phyloP scores from a whole-genome alignment of 2,888 invertebrate genomes.

The Limnephilus auricula region DNA sequence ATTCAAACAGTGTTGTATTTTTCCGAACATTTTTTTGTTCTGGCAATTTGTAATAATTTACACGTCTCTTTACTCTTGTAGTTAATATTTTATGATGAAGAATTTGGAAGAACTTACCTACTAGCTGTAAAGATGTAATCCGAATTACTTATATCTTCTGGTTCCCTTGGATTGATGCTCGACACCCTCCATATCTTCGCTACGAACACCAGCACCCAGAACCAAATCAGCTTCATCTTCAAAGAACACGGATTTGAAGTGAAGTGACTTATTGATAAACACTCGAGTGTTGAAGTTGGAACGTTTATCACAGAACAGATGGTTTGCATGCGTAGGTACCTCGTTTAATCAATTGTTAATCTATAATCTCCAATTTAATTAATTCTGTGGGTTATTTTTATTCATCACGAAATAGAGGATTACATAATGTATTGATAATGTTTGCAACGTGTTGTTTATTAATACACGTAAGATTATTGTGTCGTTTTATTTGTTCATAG shows the following conservation, averaged over 20 bases:
- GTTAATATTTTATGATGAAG: no score
- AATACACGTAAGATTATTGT: no score
- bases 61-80: not conserved
- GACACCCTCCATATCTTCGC: not conserved
- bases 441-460: no score
- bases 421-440: not conserved
- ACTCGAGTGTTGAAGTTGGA: not conserved
- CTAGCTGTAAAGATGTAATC: constrained; percentile 49
- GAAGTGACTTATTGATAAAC: not conserved
- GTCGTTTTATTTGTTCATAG: no score
- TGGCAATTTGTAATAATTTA: not conserved
- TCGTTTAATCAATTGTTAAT: not conserved
- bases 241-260: not conserved
- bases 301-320: not conserved
- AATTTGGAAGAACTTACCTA: constrained; percentile 26
- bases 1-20: no score
- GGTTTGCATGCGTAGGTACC: not conserved
- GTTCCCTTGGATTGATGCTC: constrained; percentile 23
- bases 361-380: not conserved
- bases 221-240: not conserved
- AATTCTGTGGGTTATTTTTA: no score
- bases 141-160: constrained; percentile 39
- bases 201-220: constrained; percentile 3
- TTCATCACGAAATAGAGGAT: not conserved
- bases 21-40: not conserved